Conservation (phyloP, 2,113 vertebrate genomes). For the Lophius piscatorius region DNA sequence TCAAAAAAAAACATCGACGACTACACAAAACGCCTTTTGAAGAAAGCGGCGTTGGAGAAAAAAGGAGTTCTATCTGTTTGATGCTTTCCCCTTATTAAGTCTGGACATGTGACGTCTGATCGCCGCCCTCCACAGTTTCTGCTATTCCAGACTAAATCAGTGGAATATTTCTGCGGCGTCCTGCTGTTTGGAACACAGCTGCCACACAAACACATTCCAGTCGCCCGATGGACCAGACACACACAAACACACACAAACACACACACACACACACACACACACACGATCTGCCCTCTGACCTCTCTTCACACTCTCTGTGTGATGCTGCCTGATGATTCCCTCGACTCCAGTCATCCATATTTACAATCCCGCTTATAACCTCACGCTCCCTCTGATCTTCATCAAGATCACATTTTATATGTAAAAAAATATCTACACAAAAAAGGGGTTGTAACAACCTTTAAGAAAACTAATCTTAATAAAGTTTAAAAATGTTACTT, state of each 20-base stretch:
- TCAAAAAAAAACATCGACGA: no score
- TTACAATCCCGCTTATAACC: constrained; percentile 7
- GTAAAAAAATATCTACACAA: constrained; percentile 27
- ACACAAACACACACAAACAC: constrained; percentile 29
- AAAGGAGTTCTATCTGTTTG: no score
- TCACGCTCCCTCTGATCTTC: constrained; percentile 12
- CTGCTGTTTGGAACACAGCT: constrained; percentile 57
- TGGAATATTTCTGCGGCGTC: constrained; percentile 50
- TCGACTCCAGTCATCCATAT: constrained; percentile 30
- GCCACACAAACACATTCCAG: constrained; percentile 71
- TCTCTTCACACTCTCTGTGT: constrained; percentile 37
- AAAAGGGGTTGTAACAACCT: background rate
- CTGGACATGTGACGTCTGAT: constrained; percentile 33
- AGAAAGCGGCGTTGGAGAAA: no score
- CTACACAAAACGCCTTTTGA: no score
- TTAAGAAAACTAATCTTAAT: constrained; percentile 10
- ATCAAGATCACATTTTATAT: constrained; percentile 25
- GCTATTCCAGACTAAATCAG: constrained; percentile 32
- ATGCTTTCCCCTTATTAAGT: constrained; percentile 13
- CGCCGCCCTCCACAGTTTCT: constrained; percentile 31
- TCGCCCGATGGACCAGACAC: constrained; percentile 65
- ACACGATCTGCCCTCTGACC: constrained; percentile 34
- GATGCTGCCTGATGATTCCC: constrained; percentile 28
- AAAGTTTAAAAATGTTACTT: constrained; percentile 1
- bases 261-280: background rate